phyloP scores from a whole-genome alignment of 2,797 vertebrate species.

The Cuniculus paca region DNA sequence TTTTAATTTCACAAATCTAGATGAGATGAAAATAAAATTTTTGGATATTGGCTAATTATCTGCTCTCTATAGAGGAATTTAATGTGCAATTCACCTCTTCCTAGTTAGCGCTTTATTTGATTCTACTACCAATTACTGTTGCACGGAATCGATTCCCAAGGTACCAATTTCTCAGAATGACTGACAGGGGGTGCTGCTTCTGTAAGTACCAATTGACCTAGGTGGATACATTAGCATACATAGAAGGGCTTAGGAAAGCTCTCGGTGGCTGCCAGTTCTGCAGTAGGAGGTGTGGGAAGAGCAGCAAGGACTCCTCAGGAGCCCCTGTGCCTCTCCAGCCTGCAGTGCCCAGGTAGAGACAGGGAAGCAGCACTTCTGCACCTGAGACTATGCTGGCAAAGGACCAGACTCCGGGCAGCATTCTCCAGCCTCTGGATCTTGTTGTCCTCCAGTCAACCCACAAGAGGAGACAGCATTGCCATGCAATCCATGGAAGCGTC shows the following conservation, averaged over 20 bases:
- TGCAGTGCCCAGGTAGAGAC: rapidly evolving
- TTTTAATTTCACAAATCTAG: neutral
- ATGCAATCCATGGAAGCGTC: rapidly evolving
- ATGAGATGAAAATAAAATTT: neutral
- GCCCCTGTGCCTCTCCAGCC: neutral
- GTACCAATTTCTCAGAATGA: slow-evolving; percentile 62
- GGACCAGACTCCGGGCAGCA: neutral
- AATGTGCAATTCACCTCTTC: neutral
- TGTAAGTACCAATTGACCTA: slow-evolving; percentile 32
- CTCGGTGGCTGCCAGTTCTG: rapidly evolving
- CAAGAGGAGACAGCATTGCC: neutral
- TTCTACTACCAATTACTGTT: slow-evolving; percentile 43
- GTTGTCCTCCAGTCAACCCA: rapidly evolving
- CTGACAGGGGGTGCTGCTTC: slow-evolving; percentile 7
- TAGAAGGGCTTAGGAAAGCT: neutral
- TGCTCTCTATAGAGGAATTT: neutral
- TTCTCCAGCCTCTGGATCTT: neutral
- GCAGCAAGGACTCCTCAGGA: no score
- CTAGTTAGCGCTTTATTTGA: slow-evolving; percentile 27
- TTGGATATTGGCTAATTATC: neutral
- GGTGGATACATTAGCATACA: neutral
- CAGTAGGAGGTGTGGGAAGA: neutral
- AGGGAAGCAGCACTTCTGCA: neutral
- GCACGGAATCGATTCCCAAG: slow-evolving; percentile 45
- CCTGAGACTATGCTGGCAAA: rapidly evolving